Evolutionary conservation across 2,113 vertebrate genomes (phyloP).

Genomic region (Cepphus grylle): DNA sequence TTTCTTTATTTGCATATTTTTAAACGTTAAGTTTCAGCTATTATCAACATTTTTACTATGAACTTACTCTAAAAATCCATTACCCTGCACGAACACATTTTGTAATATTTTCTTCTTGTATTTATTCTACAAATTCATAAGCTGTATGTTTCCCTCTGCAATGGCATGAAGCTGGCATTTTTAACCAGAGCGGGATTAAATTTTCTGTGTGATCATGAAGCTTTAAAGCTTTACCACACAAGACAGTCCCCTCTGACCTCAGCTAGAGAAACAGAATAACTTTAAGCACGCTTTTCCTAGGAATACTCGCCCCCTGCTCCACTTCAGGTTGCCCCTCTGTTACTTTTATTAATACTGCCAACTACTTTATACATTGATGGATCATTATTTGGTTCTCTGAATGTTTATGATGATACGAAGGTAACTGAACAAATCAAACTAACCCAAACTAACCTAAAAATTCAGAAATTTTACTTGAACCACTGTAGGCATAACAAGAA

Average conservation of each 20-base stretch:
- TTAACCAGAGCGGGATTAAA: slow-evolving; percentile 70
- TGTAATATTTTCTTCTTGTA: slow-evolving; percentile 25
- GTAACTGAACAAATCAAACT: background rate
- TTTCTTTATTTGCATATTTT: slow-evolving; percentile 28
- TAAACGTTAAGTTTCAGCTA: slow-evolving; percentile 10
- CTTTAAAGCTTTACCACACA: slow-evolving; percentile 68
- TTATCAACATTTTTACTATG: slow-evolving; percentile 46
- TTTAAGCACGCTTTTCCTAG: slow-evolving; percentile 44
- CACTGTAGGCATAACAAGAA: background rate
- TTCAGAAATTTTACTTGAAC: background rate
- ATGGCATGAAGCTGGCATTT: slow-evolving; percentile 57
- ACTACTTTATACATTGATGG: background rate
- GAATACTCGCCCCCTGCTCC: background rate
- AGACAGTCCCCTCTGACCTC: slow-evolving; percentile 58
- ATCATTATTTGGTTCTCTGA: background rate
- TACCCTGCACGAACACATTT: slow-evolving; percentile 16
- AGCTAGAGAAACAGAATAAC: slow-evolving; percentile 46
- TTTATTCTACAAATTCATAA: slow-evolving; percentile 46
- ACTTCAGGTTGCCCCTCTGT: background rate
- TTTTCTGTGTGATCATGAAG: slow-evolving; percentile 68
- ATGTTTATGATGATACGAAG: background rate
- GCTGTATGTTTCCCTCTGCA: slow-evolving; percentile 36
- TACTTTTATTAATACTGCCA: slow-evolving; percentile 2
- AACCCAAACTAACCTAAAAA: background rate
- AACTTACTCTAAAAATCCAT: background rate